A percentile compares a stretch with the other conserved stretches of the same genome.
Conservation (phyloP, 2,113 vertebrate species). For the Podarcis raffonei region DNA sequence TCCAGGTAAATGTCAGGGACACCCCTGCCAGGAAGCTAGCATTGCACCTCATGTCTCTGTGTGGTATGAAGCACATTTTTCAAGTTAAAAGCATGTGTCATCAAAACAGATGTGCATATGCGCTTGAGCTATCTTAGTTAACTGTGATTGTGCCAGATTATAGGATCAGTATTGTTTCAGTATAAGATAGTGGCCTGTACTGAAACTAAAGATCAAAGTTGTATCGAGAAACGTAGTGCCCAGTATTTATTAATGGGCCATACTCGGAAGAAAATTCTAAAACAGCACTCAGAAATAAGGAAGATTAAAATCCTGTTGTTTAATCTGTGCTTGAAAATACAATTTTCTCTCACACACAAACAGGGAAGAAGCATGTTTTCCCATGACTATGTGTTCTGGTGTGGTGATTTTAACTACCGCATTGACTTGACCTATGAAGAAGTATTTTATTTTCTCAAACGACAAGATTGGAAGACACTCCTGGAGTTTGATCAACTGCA, state of each 20-base stretch:
- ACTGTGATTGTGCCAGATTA: constrained; percentile 23
- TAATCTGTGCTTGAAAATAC: neutral
- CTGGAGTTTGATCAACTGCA: constrained; percentile 82
- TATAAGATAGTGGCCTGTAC: neutral
- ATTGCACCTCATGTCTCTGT: too few relatives aligned
- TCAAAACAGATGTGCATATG: neutral
- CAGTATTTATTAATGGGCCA: neutral
- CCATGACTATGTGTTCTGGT: constrained; percentile 86
- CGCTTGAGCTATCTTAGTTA: neutral
- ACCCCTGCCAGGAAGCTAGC: too few relatives aligned
- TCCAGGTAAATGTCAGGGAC: too few relatives aligned
- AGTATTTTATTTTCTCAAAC: constrained; percentile 83
- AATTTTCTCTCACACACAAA: constrained; percentile 31
- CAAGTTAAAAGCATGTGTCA: neutral
- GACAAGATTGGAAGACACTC: constrained; percentile 82
- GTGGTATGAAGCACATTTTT: neutral
- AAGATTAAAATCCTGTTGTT: neutral
- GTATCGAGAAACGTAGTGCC: neutral
- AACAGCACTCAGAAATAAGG: neutral
- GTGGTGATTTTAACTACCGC: constrained; percentile 84
- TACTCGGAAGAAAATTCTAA: neutral
- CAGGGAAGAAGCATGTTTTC: constrained; percentile 80
- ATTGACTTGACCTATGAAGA: constrained; percentile 81
- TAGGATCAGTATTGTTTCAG: neutral
- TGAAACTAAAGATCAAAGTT: constrained; percentile 9